Conservation (phyloP, 2,888 invertebrate genomes). For the Drosophila mimetica region DNA sequence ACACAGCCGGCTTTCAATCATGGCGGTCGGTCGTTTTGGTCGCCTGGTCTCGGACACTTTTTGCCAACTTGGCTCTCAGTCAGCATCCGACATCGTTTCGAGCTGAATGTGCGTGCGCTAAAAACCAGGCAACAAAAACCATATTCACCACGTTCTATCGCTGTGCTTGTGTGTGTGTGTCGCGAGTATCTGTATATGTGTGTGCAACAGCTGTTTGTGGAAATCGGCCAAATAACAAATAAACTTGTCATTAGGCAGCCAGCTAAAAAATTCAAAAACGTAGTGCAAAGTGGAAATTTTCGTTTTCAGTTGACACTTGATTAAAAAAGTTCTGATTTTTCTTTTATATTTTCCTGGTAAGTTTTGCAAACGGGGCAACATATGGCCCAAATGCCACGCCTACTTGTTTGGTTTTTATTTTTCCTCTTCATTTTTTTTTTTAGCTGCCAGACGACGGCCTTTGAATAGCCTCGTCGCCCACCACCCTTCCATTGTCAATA, state of each 20-base stretch:
- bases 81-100: constrained; percentile 61
- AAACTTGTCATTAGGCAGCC: constrained; percentile 34
- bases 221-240: constrained; percentile 37
- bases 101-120: constrained; percentile 67
- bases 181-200: constrained; percentile 19
- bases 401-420: constrained; percentile 25
- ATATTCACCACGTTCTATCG: constrained; percentile 7
- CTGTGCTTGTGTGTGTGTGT: constrained; percentile 1
- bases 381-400: constrained; percentile 53
- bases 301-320: constrained; percentile 52
- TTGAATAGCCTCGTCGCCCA: background rate
- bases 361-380: constrained; percentile 48
- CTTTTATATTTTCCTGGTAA: constrained; percentile 29
- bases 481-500: constrained; percentile 60
- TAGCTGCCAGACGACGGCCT: constrained; percentile 6
- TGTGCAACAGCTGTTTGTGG: constrained; percentile 64
- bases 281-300: constrained; percentile 35
- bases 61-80: constrained; percentile 58
- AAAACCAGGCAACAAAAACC: constrained; percentile 17
- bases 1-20: constrained; percentile 62
- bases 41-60: constrained; percentile 33
- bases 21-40: constrained; percentile 27
- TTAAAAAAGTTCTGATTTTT: constrained; percentile 63
- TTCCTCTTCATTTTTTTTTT: too few relatives aligned
- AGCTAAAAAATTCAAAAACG: constrained; percentile 12